Percentiles rank a stretch among this genome's conserved stretches.
Evolutionary conservation across 2,113 vertebrate genomes (phyloP).

Genomic region (Heterochromis multidens): DNA sequence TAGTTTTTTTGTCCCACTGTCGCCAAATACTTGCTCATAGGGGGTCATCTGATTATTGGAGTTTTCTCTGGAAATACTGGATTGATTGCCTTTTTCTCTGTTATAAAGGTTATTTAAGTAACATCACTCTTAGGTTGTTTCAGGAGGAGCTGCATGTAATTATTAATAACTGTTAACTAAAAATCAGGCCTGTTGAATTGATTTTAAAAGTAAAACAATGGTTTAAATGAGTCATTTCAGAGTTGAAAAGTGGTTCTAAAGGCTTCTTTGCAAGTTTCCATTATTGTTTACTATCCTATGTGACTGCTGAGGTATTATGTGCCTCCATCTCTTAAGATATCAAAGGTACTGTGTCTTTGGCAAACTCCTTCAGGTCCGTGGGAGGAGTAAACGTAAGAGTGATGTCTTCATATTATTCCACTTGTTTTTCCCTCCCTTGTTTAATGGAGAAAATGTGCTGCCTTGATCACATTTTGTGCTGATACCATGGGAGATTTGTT

Average conservation of each 20-base stretch:
- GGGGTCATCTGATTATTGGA: no score
- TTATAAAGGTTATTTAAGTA: background rate
- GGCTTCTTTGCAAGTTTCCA: background rate
- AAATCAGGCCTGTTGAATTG: background rate
- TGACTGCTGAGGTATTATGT: background rate
- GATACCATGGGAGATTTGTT: slow-evolving; percentile 1
- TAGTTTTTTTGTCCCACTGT: no score
- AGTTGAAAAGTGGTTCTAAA: background rate
- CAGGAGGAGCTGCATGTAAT: background rate
- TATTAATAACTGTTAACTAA: background rate
- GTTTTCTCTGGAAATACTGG: no score
- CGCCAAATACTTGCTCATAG: no score
- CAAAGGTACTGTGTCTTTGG: background rate
- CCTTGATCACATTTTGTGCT: background rate
- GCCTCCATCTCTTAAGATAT: background rate
- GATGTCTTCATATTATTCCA: background rate
- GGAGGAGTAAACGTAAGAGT: background rate
- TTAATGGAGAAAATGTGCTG: background rate
- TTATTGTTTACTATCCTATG: background rate
- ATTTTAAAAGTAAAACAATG: background rate
- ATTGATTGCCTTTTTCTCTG: background rate
- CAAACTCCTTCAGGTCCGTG: background rate
- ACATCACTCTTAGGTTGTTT: background rate
- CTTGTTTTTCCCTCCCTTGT: slow-evolving; percentile 2
- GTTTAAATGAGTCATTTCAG: background rate